These are phyloP conservation scores for Montipora foliosa DNA, from an alignment of 64 coral and sea anemone genomes.

Conservation along the genomic window DNA sequence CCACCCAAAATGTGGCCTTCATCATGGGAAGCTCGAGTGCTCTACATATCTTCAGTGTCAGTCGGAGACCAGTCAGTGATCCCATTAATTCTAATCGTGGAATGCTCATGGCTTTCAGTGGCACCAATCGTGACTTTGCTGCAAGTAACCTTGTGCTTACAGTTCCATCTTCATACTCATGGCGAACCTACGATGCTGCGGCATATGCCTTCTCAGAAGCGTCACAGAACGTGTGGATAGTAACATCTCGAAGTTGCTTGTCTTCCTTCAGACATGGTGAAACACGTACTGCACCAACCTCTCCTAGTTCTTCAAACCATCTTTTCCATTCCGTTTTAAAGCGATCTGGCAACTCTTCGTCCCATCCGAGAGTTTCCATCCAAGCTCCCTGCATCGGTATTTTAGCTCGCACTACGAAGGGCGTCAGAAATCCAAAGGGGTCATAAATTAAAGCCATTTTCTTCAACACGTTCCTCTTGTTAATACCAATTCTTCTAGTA, in stretches of 20 bases:
- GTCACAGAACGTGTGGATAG: slow-evolving; percentile 69
- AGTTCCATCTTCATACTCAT: slow-evolving; percentile 47
- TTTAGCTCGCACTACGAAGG: slow-evolving; percentile 66
- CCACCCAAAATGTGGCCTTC: slow-evolving; percentile 50
- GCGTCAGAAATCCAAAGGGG: slow-evolving; percentile 72
- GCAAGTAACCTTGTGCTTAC: slow-evolving; percentile 58
- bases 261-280: slow-evolving; percentile 53
- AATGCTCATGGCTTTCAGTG: slow-evolving; percentile 68
- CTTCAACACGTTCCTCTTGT: slow-evolving; percentile 63
- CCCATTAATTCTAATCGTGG: slow-evolving; percentile 65
- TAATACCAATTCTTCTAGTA: slow-evolving; percentile 26
- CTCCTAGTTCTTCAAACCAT: slow-evolving; percentile 68
- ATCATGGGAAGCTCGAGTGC: slow-evolving; percentile 48
- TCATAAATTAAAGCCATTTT: slow-evolving; percentile 63
- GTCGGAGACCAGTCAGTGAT: slow-evolving; percentile 58
- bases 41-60: slow-evolving; percentile 57
- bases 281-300: slow-evolving; percentile 58
- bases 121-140: slow-evolving; percentile 62
- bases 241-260: slow-evolving; percentile 29
- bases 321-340: slow-evolving; percentile 43
- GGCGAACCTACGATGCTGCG: slow-evolving; percentile 56
- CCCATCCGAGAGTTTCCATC: slow-evolving; percentile 38
- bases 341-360: slow-evolving; percentile 52
- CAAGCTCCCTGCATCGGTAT: slow-evolving; percentile 66
- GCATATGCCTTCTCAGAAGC: slow-evolving; percentile 77